Percentiles rank a stretch among this genome's conserved stretches.
These are phyloP conservation scores for Unio delphinus DNA, from an alignment of 2,888 invertebrate species.

Conservation along the genomic window DNA sequence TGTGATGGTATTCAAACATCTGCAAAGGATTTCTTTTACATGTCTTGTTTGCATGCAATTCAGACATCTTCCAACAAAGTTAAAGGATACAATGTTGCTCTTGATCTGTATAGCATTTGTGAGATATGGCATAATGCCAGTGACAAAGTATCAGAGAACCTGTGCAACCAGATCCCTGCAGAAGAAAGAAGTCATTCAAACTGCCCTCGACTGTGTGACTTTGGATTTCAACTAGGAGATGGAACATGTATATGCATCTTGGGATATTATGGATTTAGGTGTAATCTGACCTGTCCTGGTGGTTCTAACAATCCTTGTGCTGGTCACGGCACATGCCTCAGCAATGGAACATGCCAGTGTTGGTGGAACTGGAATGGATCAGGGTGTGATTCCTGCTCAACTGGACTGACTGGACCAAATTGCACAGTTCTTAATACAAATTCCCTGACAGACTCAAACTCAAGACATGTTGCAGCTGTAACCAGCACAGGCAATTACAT, in stretches of 20 bases:
- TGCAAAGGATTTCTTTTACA: conserved; percentile 15
- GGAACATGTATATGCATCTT: conserved; percentile 36
- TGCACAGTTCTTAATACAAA: conserved; percentile 34
- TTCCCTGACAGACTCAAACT: conserved; percentile 15
- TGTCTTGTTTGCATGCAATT: conserved; percentile 23
- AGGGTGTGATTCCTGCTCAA: conserved; percentile 36
- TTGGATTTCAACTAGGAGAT: conserved; percentile 26
- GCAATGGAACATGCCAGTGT: conserved; percentile 42
- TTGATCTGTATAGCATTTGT: conserved; percentile 33
- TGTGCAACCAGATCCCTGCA: conserved; percentile 14
- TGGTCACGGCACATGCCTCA: conserved; percentile 41
- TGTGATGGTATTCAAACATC: conserved; percentile 11
- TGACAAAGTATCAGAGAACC: conserved; percentile 6
- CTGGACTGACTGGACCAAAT: conserved; percentile 29
- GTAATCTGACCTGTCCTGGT: conserved; percentile 45
- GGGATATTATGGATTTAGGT: conserved; percentile 44
- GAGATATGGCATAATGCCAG: conserved; percentile 16
- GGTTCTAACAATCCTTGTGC: conserved; percentile 44
- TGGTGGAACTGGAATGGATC: conserved; percentile 49
- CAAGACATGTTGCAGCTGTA: conserved; percentile 32
- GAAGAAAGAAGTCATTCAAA: conserved; percentile 21
- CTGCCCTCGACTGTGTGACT: conserved; percentile 37
- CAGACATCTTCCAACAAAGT: conserved; percentile 14
- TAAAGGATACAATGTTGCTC: conserved; percentile 28
- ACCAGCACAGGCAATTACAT: conserved; percentile 42